Base-by-base conservation (phyloP, 2,888 invertebrate species). In the Aradus depressus region DNA sequence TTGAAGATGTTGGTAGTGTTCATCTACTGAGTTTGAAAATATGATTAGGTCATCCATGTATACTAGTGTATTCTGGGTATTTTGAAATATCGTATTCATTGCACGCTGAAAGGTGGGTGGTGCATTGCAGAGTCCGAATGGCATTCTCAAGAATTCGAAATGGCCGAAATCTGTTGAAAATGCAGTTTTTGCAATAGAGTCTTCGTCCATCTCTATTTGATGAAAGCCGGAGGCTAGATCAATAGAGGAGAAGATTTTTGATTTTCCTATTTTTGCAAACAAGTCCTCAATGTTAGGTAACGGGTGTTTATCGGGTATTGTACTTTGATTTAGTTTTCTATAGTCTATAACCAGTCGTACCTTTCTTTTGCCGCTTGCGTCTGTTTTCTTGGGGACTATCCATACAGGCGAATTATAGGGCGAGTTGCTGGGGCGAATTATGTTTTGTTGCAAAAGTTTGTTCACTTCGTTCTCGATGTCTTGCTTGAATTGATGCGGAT, bases 1-100 rank as follows among this genome's bases (percentile, higher is more conserved):
- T 19, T 35, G 26, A 18, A 44, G 2, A 12, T 50, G 50, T 44
- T 44, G 16, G 12, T 50, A 12, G 12, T 48, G 51, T 50, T n/a
- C n/a, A n/a, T n/a, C 21, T 3, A 42, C 10, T 12, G 16, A 44
- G 8, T 38, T 25, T 19, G 45, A 52, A 26, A 49, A 55, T 1
- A 55, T 44, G 6, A 55, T 26, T 8, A 55, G 49, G 26, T 53
- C 53, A 25, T 55, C 53, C 38, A 50, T 47, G 21, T 50, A 53
- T 12, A 55, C 55, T 31, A 53, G 18, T 14, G 32, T 44, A 26
- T 55, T 55, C 3, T 43, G 44, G 1, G 51, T 4, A 25, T 37
- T 32, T 2, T 25, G 4, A 21, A 48, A 25, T 18, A 39, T 31
- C 5, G 14, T 38, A 25, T 47, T 53, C 53, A 51, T 53, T 4